Conservation (phyloP, 2,888 invertebrate genomes). For the Eupsilia transversa region DNA sequence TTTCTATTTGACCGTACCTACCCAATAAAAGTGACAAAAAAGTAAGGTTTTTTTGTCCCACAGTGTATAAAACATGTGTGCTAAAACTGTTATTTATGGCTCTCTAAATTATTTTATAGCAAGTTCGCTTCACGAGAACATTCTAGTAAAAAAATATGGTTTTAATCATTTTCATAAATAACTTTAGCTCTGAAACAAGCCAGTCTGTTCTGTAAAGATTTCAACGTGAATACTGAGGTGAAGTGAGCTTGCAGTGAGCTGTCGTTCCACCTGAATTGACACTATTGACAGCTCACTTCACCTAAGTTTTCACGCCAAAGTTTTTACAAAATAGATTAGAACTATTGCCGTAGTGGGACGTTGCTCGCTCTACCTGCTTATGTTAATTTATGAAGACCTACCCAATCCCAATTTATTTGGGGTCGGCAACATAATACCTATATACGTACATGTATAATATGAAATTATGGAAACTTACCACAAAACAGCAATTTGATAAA, state of each 20-base stretch:
- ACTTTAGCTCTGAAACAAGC: not conserved
- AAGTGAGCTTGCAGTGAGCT: too few relatives aligned
- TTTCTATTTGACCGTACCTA: not conserved
- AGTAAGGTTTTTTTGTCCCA: not conserved
- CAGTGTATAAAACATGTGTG: not conserved
- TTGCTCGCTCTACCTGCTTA: too few relatives aligned
- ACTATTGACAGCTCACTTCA: too few relatives aligned
- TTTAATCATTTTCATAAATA: not conserved
- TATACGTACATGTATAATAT: not conserved
- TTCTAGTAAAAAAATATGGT: not conserved
- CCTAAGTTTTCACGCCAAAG: too few relatives aligned
- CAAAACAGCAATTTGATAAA: conserved; percentile 6
- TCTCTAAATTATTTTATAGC: not conserved
- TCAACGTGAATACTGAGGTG: too few relatives aligned
- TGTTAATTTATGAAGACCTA: too few relatives aligned
- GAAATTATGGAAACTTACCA: not conserved
- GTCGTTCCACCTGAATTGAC: too few relatives aligned
- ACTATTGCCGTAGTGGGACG: too few relatives aligned
- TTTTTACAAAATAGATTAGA: too few relatives aligned
- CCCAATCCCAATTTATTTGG: too few relatives aligned
- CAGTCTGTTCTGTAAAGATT: too few relatives aligned
- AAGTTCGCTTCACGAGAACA: not conserved
- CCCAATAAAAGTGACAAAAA: not conserved
- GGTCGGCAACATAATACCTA: too few relatives aligned
- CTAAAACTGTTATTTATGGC: not conserved